Conservation (phyloP, 2,888 invertebrate species). For the Vandiemenella viatica region DNA sequence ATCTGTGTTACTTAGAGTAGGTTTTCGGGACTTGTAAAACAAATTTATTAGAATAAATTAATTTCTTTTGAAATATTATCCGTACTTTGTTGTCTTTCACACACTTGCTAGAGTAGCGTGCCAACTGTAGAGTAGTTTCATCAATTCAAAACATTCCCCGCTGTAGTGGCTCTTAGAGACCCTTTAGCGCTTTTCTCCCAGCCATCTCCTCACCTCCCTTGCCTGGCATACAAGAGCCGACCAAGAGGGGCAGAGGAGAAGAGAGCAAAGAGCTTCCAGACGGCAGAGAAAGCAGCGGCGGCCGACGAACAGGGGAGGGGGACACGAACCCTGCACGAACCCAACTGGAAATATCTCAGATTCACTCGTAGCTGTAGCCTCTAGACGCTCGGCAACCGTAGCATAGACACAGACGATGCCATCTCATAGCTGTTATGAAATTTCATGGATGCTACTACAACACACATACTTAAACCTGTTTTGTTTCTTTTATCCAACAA, state of each 20-base stretch:
- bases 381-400: too few species aligned
- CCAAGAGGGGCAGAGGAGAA: too few species aligned
- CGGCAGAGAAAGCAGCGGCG: not conserved
- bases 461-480: not conserved
- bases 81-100: constrained; percentile 15
- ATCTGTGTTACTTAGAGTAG: constrained; percentile 12
- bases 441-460: constrained; percentile 22
- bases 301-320: too few species aligned
- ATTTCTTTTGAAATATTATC: constrained; percentile 14
- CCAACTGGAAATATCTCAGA: constrained; percentile 13
- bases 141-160: too few species aligned
- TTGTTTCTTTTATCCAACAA: constrained; percentile 1
- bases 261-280: too few species aligned
- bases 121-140: not conserved
- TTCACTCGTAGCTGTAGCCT: constrained; percentile 1
- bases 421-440: constrained; percentile 22
- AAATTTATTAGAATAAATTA: constrained; percentile 15
- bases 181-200: too few species aligned
- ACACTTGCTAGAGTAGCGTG: not conserved
- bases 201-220: too few species aligned
- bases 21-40: constrained; percentile 11
- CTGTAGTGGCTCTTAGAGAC: too few species aligned
- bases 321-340: not conserved
- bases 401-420: constrained; percentile 10
- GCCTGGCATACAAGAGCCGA: too few species aligned